Evolutionary conservation across 2,888 invertebrate species (phyloP).

Genomic region (Spodoptera littoralis): DNA sequence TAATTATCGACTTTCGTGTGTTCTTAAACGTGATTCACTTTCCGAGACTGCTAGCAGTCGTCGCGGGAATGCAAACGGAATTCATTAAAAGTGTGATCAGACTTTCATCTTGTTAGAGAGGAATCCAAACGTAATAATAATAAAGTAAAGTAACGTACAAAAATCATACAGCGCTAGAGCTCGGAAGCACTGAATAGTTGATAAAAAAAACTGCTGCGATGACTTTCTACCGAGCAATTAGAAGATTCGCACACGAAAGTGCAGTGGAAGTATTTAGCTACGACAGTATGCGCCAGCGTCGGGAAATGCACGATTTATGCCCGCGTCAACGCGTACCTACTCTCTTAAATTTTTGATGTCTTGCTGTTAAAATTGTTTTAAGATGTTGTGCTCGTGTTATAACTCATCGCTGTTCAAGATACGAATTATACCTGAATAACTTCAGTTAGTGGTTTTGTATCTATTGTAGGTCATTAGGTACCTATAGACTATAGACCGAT

Average conservation of each 20-base stretch:
- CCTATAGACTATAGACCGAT: not conserved
- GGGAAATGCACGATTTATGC: conserved; percentile 61
- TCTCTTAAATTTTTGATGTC: conserved; percentile 51
- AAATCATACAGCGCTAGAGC: conserved; percentile 71
- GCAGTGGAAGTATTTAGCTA: conserved; percentile 59
- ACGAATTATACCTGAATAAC: too few relatives aligned
- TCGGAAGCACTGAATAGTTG: conserved; percentile 69
- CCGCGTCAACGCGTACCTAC: conserved; percentile 33
- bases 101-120: conserved; percentile 85
- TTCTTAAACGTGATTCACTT: conserved; percentile 62
- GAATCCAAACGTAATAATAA: conserved; percentile 76
- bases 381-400: conserved; percentile 13
- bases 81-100: conserved; percentile 77
- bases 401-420: conserved; percentile 4
- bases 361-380: conserved; percentile 29
- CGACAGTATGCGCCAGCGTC: conserved; percentile 52
- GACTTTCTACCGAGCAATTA: conserved; percentile 85
- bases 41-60: conserved; percentile 57
- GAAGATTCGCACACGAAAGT: conserved; percentile 87
- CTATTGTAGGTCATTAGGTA: not conserved
- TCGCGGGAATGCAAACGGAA: conserved; percentile 73
- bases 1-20: conserved; percentile 61
- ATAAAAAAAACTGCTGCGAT: conserved; percentile 74
- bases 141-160: conserved; percentile 79
- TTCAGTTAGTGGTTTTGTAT: too few relatives aligned